These are phyloP conservation scores for Oscheius sp. DNA, from an alignment of 2,888 invertebrate species.

Conservation along the genomic window DNA sequence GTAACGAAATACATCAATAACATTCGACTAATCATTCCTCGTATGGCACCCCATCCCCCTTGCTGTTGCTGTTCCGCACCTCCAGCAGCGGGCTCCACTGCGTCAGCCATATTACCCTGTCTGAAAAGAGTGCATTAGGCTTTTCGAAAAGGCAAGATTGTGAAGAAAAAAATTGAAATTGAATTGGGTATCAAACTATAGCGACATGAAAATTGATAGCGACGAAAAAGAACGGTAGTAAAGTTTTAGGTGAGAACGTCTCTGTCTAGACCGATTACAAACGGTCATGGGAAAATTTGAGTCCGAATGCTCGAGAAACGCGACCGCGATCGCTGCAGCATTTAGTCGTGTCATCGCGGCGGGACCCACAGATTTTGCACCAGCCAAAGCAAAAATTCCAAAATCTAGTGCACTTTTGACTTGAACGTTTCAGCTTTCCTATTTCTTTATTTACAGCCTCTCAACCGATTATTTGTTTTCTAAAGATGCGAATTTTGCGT, in stretches of 20 bases:
- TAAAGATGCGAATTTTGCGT: neutral
- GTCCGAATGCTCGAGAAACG: constrained; percentile 7
- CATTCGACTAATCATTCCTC: constrained; percentile 49
- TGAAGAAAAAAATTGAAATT: neutral
- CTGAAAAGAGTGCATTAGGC: constrained; percentile 1
- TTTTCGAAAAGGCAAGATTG: neutral
- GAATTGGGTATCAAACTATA: neutral
- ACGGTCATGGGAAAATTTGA: neutral
- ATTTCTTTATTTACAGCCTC: neutral
- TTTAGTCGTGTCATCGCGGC: constrained; percentile 10
- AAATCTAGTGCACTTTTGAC: neutral
- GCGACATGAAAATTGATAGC: neutral
- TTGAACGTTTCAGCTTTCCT: neutral
- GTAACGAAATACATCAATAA: constrained; percentile 61
- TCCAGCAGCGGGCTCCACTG: constrained; percentile 45
- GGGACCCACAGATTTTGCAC: constrained; percentile 8
- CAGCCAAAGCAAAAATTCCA: neutral
- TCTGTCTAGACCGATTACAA: no score
- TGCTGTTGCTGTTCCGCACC: constrained; percentile 37
- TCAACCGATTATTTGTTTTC: neutral
- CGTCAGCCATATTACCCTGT: constrained; percentile 54
- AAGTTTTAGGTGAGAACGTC: neutral
- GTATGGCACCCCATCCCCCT: constrained; percentile 26
- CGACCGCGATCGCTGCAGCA: neutral
- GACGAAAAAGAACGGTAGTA: neutral